Conservation (phyloP, 64 coral and sea anemone genomes). For the Anthopleura sola region DNA sequence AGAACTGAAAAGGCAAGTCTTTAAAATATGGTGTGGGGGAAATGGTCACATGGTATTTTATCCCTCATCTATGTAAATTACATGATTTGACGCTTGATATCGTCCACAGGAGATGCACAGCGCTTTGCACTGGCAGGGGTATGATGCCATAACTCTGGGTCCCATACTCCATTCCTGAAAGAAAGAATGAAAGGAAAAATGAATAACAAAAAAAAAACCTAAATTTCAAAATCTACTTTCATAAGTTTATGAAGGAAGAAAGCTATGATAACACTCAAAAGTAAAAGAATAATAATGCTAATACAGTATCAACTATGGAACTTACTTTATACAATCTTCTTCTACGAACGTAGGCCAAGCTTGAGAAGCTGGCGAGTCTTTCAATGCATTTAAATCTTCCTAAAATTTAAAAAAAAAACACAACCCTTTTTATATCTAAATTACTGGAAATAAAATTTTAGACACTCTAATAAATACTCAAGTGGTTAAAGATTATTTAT, state of each 20-base stretch:
- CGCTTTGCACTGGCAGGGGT: conserved; percentile 76
- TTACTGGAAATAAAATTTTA: neutral
- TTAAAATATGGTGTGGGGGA: too few relatives aligned
- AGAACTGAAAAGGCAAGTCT: too few relatives aligned
- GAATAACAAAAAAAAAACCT: neutral
- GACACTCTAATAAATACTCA: neutral
- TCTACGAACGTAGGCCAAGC: conserved; percentile 57
- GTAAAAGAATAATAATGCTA: neutral
- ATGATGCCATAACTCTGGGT: conserved; percentile 97
- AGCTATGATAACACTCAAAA: neutral
- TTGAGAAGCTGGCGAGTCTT: conserved; percentile 61
- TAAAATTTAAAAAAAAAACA: conserved; percentile 7
- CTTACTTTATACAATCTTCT: conserved; percentile 66
- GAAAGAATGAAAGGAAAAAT: neutral
- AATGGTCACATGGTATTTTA: too few relatives aligned
- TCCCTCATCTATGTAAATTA: conserved; percentile 29
- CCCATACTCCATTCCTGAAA: conserved; percentile 89
- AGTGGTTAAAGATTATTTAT: neutral
- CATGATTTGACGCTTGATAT: conserved; percentile 68
- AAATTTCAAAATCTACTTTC: neutral
- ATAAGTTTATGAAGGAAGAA: neutral
- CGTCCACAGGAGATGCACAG: conserved; percentile 88
- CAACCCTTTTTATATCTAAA: neutral
- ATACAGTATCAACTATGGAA: neutral
- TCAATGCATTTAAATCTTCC: conserved; percentile 65